Conservation (phyloP, 2,113 vertebrate genomes). For the Peromyscus leucopus region DNA sequence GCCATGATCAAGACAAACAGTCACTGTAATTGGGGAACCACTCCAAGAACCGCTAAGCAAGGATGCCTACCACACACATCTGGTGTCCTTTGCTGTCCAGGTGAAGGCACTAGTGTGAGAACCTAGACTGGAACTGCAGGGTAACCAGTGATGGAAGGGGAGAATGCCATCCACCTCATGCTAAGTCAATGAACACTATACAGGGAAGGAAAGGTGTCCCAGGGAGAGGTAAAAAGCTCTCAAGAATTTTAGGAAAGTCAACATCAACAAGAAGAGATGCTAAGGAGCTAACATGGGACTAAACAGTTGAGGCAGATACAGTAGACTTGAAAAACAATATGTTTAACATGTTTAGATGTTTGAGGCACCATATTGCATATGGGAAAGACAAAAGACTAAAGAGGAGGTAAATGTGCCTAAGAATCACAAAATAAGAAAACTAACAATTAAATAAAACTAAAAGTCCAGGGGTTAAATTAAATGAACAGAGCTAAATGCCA, state of each 20-base stretch:
- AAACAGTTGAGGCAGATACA: neutral
- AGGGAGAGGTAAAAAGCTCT: neutral
- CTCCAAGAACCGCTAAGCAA: neutral
- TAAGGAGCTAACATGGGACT: neutral
- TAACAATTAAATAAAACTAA: neutral
- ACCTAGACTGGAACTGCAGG: no score
- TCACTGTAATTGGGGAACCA: neutral
- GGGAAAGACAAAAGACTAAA: neutral
- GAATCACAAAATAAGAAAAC: neutral
- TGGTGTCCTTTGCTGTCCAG: neutral
- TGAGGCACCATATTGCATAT: neutral
- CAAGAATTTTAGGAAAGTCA: neutral
- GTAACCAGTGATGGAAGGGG: neutral
- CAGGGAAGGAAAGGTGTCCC: neutral
- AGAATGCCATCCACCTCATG: fast-evolving
- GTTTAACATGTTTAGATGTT: neutral
- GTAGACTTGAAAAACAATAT: no score
- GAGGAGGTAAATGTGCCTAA: neutral
- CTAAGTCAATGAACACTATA: neutral
- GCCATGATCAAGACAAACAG: neutral
- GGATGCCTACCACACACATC: neutral
- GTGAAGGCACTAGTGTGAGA: neutral
- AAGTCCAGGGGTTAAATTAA: neutral
- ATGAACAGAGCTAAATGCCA: neutral
- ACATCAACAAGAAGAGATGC: neutral